A percentile compares a stretch with the other conserved stretches of the same genome.
phyloP scores from a whole-genome alignment of 2,888 invertebrate species.

The Antitype chi region DNA sequence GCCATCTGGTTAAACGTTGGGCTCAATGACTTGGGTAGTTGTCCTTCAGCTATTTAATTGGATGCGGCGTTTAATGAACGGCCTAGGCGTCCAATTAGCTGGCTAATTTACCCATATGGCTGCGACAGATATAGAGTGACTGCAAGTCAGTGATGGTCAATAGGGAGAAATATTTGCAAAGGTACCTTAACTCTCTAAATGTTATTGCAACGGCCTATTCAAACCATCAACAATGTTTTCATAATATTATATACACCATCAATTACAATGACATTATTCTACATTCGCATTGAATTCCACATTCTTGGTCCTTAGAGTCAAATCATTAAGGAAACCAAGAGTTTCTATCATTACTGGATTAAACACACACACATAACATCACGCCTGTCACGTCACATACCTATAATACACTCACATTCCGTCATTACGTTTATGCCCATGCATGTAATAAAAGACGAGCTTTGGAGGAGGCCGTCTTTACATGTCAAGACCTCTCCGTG shows the following conservation, averaged over 20 bases:
- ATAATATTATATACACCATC: slow-evolving; percentile 23
- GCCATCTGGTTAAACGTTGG: no score
- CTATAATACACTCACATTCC: background rate
- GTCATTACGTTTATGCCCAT: background rate
- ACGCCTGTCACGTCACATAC: no score
- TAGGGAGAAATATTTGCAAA: slow-evolving; percentile 26
- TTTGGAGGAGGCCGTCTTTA: no score
- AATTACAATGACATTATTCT: slow-evolving; percentile 11
- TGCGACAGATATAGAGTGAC: background rate
- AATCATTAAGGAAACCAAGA: background rate
- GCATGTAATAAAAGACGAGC: background rate
- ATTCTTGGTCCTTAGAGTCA: slow-evolving; percentile 14
- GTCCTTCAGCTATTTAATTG: no score
- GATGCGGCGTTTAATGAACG: no score
- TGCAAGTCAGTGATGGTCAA: background rate
- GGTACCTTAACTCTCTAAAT: slow-evolving; percentile 16
- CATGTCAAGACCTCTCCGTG: no score
- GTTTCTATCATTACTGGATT: background rate
- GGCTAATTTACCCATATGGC: no score
- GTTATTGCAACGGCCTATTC: slow-evolving; percentile 32
- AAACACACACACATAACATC: background rate
- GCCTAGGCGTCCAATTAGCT: no score
- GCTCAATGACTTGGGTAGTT: no score
- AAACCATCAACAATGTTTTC: slow-evolving; percentile 14
- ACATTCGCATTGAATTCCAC: background rate